A percentile compares a stretch with the other conserved stretches of the same genome.
Evolutionary conservation across 2,113 vertebrate genomes (phyloP).

Genomic region (Microcebus jonahi): DNA sequence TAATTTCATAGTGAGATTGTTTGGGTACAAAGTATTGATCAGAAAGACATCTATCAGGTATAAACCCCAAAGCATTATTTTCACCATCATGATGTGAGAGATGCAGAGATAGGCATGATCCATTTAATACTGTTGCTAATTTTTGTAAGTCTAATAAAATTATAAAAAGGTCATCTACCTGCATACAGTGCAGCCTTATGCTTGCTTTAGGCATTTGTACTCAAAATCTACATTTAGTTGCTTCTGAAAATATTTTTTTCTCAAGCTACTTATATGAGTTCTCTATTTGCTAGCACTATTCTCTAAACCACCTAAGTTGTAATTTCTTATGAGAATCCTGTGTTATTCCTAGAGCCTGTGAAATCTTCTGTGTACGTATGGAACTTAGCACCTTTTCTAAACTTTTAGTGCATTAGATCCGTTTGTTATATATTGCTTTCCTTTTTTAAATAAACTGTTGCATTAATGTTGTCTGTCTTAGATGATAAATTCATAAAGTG

Average conservation of each 20-base stretch:
- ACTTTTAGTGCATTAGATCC: background rate
- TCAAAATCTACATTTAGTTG: background rate
- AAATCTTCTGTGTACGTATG: background rate
- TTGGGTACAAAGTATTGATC: background rate
- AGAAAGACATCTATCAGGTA: background rate
- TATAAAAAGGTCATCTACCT: background rate
- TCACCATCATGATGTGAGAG: background rate
- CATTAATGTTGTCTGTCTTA: background rate
- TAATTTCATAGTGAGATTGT: background rate
- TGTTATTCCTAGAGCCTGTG: background rate
- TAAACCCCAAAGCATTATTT: background rate
- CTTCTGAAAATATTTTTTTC: background rate
- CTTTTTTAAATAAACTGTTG: background rate
- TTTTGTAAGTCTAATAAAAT: background rate
- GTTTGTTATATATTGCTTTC: background rate
- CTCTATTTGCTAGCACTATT: background rate
- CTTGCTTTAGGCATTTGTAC: background rate
- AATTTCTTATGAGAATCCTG: background rate
- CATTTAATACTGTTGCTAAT: background rate
- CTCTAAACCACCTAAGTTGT: background rate
- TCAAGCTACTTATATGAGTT: constrained; percentile 22
- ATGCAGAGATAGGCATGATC: background rate
- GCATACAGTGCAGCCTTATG: background rate
- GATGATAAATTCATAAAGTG: background rate
- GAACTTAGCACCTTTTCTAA: background rate